These are phyloP conservation scores for Flexamia atlantica DNA, from an alignment of 2,888 invertebrate species.

Conservation along the genomic window DNA sequence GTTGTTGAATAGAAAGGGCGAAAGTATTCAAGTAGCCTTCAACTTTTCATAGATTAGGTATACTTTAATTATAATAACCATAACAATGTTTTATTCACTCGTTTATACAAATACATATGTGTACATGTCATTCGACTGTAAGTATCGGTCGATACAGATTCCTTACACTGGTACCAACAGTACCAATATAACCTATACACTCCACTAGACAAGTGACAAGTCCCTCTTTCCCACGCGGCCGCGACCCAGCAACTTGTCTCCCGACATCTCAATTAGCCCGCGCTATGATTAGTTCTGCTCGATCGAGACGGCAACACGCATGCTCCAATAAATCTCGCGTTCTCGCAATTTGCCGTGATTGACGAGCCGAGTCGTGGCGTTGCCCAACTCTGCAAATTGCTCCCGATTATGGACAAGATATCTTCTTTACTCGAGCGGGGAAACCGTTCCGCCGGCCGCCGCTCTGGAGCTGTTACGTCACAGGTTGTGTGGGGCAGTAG, in stretches of 20 bases:
- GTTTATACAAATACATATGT: too few relatives aligned
- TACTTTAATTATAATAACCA: too few relatives aligned
- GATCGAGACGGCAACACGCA: conserved; percentile 58
- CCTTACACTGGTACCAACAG: too few relatives aligned
- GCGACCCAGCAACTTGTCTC: conserved; percentile 13
- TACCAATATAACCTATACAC: too few relatives aligned
- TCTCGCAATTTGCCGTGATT: conserved; percentile 54
- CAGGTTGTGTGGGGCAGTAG: background rate
- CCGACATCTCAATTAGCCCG: conserved; percentile 25
- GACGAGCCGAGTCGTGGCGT: conserved; percentile 49
- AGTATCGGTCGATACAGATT: too few relatives aligned
- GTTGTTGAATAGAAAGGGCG: too few relatives aligned
- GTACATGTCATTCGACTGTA: too few relatives aligned
- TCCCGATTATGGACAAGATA: conserved; percentile 53
- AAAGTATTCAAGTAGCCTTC: too few relatives aligned
- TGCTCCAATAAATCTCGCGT: conserved; percentile 55
- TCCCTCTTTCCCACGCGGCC: conserved; percentile 42
- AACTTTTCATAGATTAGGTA: too few relatives aligned
- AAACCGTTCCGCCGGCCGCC: conserved; percentile 41
- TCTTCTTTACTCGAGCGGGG: conserved; percentile 58
- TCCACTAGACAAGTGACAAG: background rate
- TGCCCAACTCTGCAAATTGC: conserved; percentile 55
- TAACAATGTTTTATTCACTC: too few relatives aligned
- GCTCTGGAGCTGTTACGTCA: conserved; percentile 4
- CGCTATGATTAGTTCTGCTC: conserved; percentile 56